Evolutionary conservation across 2,797 vertebrate genomes (phyloP).

Genomic region (Smutsia gigantea): DNA sequence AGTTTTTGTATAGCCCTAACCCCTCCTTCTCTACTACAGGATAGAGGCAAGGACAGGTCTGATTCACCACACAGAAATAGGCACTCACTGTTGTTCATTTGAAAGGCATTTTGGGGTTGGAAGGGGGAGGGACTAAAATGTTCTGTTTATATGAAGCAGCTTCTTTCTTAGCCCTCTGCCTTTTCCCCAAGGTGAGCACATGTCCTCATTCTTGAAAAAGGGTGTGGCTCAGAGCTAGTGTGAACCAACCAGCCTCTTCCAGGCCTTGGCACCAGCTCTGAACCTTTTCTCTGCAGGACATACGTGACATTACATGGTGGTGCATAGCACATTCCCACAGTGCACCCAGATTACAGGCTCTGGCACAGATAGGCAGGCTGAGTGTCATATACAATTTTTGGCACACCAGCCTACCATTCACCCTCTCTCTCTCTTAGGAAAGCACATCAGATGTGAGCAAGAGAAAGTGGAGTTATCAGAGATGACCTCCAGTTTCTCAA

Average conservation of each 20-base stretch:
- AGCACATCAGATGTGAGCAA: constrained; percentile 3
- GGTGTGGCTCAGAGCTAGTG: constrained; percentile 30
- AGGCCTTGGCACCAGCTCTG: constrained; percentile 33
- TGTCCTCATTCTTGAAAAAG: neutral
- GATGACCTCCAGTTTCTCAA: neutral
- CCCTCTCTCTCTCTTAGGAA: neutral
- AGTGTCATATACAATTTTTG: neutral
- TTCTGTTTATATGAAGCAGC: neutral
- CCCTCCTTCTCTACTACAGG: neutral
- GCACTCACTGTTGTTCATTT: neutral
- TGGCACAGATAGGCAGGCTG: constrained; percentile 25
- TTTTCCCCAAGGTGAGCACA: constrained; percentile 5
- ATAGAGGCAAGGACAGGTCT: neutral
- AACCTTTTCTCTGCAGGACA: constrained; percentile 39
- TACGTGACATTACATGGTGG: neutral
- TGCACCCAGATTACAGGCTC: constrained; percentile 23
- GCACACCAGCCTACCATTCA: neutral
- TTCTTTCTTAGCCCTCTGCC: neutral
- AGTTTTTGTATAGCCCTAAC: neutral
- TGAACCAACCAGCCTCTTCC: neutral
- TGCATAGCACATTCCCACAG: constrained; percentile 29
- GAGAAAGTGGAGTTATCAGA: neutral
- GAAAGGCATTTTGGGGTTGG: constrained; percentile 23
- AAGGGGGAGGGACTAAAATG: neutral
- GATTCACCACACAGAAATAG: constrained; percentile 26